phyloP scores from a whole-genome alignment of 2,113 vertebrate species.

The Calyptommatus sinebrachiatus region DNA sequence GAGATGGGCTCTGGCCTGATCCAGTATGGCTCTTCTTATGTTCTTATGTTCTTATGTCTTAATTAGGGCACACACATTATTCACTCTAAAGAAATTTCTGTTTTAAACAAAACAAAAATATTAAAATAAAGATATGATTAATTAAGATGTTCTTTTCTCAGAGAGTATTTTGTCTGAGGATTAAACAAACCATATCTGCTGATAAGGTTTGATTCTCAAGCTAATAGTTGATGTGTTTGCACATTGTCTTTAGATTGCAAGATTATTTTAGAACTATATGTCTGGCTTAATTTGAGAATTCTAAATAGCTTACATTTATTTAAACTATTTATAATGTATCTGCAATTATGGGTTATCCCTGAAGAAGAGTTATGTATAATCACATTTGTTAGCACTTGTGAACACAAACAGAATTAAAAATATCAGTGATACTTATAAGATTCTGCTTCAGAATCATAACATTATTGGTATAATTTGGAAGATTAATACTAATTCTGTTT shows the following conservation, averaged over 20 bases:
- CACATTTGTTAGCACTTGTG: not conserved
- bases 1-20: no score
- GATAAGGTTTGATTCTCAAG: not conserved
- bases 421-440: not conserved
- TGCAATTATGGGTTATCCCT: no score
- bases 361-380: no score
- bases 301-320: not conserved
- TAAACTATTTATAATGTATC: no score
- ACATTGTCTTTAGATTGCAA: not conserved
- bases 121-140: constrained; percentile 1
- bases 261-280: not conserved
- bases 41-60: no score
- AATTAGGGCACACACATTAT: no score
- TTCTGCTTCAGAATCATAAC: not conserved
- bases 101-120: not conserved
- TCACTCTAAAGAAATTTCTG: no score
- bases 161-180: not conserved
- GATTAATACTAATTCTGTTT: not conserved
- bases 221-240: not conserved
- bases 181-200: not conserved
- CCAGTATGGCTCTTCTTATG: no score
- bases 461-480: not conserved
- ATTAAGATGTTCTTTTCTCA: not conserved
- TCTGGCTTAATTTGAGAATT: not conserved
- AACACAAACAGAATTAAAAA: not conserved